Evolutionary conservation across 2,888 invertebrate genomes (phyloP), one percentile per base, ranked within the genome.

Genomic region (Ecdyonurus torrentis): DNA sequence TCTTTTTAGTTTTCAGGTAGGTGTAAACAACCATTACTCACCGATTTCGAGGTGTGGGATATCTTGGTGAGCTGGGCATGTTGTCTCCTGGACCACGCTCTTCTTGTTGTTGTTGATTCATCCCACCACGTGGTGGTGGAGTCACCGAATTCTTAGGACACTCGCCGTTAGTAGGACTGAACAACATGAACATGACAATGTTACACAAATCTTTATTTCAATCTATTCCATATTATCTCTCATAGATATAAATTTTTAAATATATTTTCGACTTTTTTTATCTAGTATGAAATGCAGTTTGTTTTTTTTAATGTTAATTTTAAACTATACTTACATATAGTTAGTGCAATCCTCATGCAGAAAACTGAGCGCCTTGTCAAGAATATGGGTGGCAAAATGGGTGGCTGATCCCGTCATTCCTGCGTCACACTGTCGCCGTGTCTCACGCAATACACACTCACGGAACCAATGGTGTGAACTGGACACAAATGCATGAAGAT

Each of bases 401-500:
- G 76, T 74, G 0, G 80, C 80, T n/a, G 78, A 75, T 1, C 78
- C 79, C 37, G 60, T 63, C 61, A 63, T 64, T 55, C 61, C 55
- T 59, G 61, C 71, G 66, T 81, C 81, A 69, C 82, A 82, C 25
- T 76, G 68, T 65, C 76, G 71, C 63, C 75, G 72, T 1, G 81
- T 80, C 71, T 81, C 80, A 52, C 73, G 70, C 61, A 79, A 72
- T 1, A 82, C 79, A 69, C 83, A 83, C 65, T 80, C 77, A 58
- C 81, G 78, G 69, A 82, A 81, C 67, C 79, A 74, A 67, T 80
- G 78, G 69, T 82, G 81, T 0, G 80, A 79, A 69, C 83, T 83
- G 69, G n/a, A n/a, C n/a, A n/a, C n/a, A n/a, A n/a, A n/a, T 50
- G 72, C 72, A 23, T 65, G 62, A 63, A 58, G 37, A 37, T 61